These are phyloP conservation scores for Trogon melanurus DNA, from an alignment of 2,113 vertebrate species.

Conservation along the genomic window DNA sequence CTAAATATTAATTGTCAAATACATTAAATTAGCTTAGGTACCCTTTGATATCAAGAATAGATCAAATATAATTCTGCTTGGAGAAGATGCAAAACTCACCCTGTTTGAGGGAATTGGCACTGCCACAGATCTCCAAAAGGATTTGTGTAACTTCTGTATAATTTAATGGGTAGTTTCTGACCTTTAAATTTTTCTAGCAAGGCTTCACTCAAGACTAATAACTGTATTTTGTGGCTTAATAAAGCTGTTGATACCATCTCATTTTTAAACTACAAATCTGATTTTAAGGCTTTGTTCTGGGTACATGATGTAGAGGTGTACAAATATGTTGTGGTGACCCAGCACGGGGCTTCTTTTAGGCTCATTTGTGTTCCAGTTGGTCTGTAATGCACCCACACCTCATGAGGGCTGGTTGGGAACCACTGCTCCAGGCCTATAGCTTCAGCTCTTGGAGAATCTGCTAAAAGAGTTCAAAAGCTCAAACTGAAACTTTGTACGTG, in stretches of 20 bases:
- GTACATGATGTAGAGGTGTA: rapidly evolving
- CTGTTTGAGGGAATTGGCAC: neutral
- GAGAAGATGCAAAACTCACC: neutral
- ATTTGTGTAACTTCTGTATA: neutral
- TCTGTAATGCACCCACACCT: too few relatives aligned
- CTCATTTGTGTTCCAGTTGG: neutral
- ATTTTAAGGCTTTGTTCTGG: neutral
- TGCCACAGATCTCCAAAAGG: neutral
- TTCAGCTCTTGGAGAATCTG: neutral
- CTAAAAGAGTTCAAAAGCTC: neutral
- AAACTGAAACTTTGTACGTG: neutral
- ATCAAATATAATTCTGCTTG: neutral
- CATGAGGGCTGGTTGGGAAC: neutral
- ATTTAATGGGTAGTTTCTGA: neutral
- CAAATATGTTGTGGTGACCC: neutral
- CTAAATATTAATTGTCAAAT: neutral
- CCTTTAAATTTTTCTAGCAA: neutral
- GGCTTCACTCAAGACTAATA: neutral
- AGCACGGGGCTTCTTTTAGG: neutral
- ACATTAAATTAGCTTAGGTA: neutral
- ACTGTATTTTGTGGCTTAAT: neutral
- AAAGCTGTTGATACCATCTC: neutral
- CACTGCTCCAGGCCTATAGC: neutral
- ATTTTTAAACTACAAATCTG: neutral
- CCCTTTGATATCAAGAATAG: neutral